Evolutionary conservation across 64 coral and sea anemone genomes (phyloP).

Genomic region (Pocillopora damicornis): DNA sequence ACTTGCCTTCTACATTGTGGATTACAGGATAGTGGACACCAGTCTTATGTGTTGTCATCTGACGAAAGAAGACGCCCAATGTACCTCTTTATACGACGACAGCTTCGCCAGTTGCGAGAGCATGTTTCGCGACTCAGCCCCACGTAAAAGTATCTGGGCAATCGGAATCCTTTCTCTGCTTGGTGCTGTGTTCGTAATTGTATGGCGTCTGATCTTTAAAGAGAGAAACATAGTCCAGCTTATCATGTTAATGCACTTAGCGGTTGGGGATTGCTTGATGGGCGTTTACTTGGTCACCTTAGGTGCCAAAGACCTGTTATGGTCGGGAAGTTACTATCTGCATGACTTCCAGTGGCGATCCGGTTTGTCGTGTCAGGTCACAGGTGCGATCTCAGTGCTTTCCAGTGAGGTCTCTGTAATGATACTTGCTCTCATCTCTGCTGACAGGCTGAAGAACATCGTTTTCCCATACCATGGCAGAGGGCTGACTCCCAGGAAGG

Average conservation of each 20-base stretch:
- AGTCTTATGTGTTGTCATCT: neutral
- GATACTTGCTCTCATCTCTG: neutral
- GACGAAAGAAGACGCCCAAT: neutral
- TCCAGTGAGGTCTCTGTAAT: neutral
- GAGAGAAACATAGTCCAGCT: slow-evolving; percentile 4
- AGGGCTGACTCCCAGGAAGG: neutral
- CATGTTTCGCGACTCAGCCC: neutral
- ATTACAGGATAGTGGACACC: neutral
- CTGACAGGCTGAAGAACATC: neutral
- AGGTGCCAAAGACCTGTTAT: neutral
- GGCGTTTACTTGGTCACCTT: slow-evolving; percentile 31
- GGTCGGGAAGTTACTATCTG: slow-evolving; percentile 35
- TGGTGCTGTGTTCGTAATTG: slow-evolving; percentile 3
- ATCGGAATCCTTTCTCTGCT: slow-evolving; percentile 16
- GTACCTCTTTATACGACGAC: neutral
- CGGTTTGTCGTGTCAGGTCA: slow-evolving; percentile 6
- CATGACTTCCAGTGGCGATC: slow-evolving; percentile 44
- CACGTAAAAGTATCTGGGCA: slow-evolving; percentile 15
- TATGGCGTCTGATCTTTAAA: neutral
- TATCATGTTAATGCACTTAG: slow-evolving; percentile 25
- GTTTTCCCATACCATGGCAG: neutral
- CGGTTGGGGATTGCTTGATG: slow-evolving; percentile 38
- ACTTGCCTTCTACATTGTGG: neutral
- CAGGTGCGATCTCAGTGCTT: neutral
- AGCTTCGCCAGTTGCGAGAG: slow-evolving; percentile 24